phyloP scores from a whole-genome alignment of 2,888 invertebrate species.

The Clitarchus hookeri region DNA sequence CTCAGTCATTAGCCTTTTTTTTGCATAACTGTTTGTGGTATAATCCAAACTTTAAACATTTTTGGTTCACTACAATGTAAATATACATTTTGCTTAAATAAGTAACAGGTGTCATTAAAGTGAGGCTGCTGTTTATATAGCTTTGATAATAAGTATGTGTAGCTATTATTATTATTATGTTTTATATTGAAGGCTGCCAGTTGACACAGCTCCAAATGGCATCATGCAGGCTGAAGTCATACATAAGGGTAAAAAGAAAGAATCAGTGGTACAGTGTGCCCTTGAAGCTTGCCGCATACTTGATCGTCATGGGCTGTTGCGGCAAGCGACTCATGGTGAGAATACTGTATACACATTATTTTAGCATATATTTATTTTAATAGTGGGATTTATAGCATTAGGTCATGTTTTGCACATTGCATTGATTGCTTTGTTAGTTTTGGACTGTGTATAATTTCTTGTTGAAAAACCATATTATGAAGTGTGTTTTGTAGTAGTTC shows the following conservation, averaged over 20 bases:
- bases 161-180: no score
- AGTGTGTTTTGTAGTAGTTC: no score
- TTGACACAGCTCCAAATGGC: constrained; percentile 77
- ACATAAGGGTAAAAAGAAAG: constrained; percentile 92
- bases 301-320: constrained; percentile 82
- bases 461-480: no score
- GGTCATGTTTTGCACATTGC: not conserved
- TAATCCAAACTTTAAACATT: no score
- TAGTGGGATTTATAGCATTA: not conserved
- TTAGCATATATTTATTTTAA: not conserved
- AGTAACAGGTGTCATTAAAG: no score
- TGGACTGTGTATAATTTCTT: not conserved
- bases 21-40: no score
- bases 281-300: constrained; percentile 92
- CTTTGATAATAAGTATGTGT: no score
- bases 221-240: constrained; percentile 81
- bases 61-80: no score
- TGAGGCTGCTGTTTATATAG: no score
- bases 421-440: not conserved
- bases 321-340: constrained; percentile 85
- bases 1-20: no score
- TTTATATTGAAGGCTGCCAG: constrained; percentile 67
- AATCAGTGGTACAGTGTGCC: constrained; percentile 90
- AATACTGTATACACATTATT: not conserved
- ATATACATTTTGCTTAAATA: no score